Base-by-base conservation (phyloP, 2,113 vertebrate genomes). In the Sorex araneus region DNA sequence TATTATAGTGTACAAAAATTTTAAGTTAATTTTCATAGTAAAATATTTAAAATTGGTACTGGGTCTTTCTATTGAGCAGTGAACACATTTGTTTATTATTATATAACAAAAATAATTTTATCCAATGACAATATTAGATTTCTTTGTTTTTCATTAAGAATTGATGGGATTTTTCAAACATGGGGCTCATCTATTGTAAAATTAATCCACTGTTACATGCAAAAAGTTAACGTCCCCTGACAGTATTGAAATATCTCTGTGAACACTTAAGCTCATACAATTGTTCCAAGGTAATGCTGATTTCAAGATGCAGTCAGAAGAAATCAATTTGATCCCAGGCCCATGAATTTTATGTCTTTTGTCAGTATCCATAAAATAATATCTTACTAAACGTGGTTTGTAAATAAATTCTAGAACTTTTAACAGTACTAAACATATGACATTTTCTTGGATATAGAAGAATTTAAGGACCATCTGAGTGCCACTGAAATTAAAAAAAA, bases 201-300 rank as follows among this genome's bases (percentile, higher is more conserved):
- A 12, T 76, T n/a, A 66, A 28, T 21, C 10, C 7, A 66, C 3
- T 43, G 0, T 30, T 12, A 11, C 19, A 57, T 13, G 54, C 13
- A 54, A 54, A 54, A 16, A 32, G 15, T 7, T 36, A 25, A 64
- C 50, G 30, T 40, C 27, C 6, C 8, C 4, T n/a, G 8, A 1
- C 1, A 13, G 1, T 70, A 2, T 75, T n/a, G 25, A n/a, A 13
- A 7, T 2, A 4, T 18, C 12, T 0, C 0, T 84, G 10, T 50
- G 30, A 63, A n/a, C 23, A 40, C 15, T 50, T 12, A 16, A 63
- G 7, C 4, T 83, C 30, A 27, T 25, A 36, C 19, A 83, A 15
- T 10, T 71, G 25, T 11, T 16, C 18, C 16, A n/a, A 54, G 3
- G 63, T 6, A 25, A 76, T 21, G 28, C 3, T 40, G 28, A 25